Conservation (phyloP, 1,140 invertebrate species). For the Drosophila truncata region DNA sequence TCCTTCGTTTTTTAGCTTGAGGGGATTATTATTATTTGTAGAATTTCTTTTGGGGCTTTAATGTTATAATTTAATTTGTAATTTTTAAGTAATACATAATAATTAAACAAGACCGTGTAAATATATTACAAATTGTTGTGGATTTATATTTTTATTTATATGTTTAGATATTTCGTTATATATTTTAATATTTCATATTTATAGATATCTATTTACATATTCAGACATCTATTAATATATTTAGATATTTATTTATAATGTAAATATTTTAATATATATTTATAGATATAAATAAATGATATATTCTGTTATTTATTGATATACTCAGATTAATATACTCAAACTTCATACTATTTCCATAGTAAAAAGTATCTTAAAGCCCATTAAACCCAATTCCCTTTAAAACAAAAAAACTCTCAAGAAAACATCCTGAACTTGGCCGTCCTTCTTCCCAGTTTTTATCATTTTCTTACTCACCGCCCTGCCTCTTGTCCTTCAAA, state of each 20-base stretch:
- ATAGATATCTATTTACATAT: no score
- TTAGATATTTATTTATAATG: no score
- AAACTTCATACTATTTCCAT: background rate
- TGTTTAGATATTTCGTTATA: no score
- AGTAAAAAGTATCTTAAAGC: background rate
- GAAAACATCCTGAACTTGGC: background rate
- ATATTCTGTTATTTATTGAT: no score
- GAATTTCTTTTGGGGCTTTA: background rate
- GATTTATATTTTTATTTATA: no score
- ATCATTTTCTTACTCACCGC: conserved; percentile 2
- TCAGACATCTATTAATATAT: no score
- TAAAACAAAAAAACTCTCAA: background rate
- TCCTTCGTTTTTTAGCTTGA: background rate
- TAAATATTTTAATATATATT: background rate
- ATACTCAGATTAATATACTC: background rate
- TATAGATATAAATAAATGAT: no score
- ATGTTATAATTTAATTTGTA: background rate
- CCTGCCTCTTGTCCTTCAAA: conserved; percentile 16
- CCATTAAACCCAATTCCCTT: background rate
- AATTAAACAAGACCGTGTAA: background rate
- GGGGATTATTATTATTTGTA: background rate
- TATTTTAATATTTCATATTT: no score
- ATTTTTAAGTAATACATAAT: background rate
- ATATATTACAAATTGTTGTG: no score
- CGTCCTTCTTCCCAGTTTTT: background rate